A percentile compares a stretch with the other conserved stretches of the same genome.
Conservation (phyloP, 2,888 invertebrate genomes). For the Buathra laborator region DNA sequence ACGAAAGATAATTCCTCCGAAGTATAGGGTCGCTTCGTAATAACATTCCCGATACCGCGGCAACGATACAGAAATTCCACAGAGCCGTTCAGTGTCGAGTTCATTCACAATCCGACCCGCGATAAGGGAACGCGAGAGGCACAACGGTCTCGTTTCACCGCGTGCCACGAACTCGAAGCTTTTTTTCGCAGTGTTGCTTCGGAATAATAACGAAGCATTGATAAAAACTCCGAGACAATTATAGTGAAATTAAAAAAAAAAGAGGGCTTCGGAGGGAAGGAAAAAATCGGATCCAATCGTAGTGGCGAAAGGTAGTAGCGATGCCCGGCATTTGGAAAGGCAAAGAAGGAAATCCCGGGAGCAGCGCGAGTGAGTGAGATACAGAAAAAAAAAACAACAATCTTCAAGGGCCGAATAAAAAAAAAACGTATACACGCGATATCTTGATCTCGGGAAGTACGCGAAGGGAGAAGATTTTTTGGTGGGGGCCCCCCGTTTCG, state of each 20-base stretch:
- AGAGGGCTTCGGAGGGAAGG: not conserved
- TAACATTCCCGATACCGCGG: not conserved
- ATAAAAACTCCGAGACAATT: not conserved
- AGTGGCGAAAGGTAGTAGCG: constrained; percentile 40
- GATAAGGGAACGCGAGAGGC: constrained; percentile 46
- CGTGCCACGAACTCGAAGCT: not conserved
- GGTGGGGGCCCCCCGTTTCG: not conserved
- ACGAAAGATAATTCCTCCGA: not conserved
- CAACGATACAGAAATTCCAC: constrained; percentile 47
- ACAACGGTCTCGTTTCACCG: constrained; percentile 23
- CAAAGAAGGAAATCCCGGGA: constrained; percentile 60
- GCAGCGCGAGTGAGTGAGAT: constrained; percentile 63
- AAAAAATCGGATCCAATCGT: constrained; percentile 28
- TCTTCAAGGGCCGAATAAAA: constrained; percentile 49
- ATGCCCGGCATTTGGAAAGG: constrained; percentile 58
- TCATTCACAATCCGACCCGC: constrained; percentile 66
- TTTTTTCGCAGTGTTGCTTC: not conserved
- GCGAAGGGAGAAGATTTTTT: not conserved
- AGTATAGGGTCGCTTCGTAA: too few species aligned
- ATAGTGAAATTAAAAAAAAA: not conserved
- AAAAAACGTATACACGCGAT: not conserved
- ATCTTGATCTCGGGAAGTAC: not conserved
- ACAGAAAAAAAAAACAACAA: constrained; percentile 49
- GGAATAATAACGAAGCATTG: not conserved
- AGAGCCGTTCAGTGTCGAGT: constrained; percentile 55